phyloP scores from a whole-genome alignment of 2,797 vertebrate species.

The Cottoperca gobio region DNA sequence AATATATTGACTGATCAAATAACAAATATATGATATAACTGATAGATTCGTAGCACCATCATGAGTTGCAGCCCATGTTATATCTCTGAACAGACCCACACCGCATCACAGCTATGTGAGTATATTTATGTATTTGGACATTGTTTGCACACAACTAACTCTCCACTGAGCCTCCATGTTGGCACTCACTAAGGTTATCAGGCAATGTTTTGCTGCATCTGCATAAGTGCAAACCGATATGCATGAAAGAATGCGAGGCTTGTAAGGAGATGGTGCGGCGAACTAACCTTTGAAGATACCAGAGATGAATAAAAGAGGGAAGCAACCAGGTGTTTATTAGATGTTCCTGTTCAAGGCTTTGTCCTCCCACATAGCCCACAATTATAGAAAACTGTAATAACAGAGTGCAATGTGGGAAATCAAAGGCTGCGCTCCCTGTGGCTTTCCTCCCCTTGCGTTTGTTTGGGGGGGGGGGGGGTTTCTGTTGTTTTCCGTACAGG shows the following conservation, averaged over 20 bases:
- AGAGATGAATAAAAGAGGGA: constrained; percentile 34
- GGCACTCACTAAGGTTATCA: constrained; percentile 8
- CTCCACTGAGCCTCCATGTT: constrained; percentile 6
- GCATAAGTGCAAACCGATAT: constrained; percentile 38
- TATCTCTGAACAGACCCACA: neutral
- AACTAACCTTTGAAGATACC: constrained; percentile 50
- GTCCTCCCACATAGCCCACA: constrained; percentile 43
- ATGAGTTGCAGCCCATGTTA: neutral
- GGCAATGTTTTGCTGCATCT: constrained; percentile 24
- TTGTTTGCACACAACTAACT: constrained; percentile 28
- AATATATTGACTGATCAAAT: neutral
- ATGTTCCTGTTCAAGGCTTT: constrained; percentile 44
- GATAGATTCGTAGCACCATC: neutral
- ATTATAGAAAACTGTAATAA: constrained; percentile 60
- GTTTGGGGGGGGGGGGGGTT: constrained; percentile 45
- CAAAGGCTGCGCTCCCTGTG: constrained; percentile 57
- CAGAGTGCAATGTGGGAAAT: constrained; percentile 66
- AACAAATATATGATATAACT: neutral
- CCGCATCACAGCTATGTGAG: neutral
- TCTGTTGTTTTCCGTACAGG: constrained; percentile 64
- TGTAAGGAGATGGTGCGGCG: constrained; percentile 2
- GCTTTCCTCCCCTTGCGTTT: constrained; percentile 56
- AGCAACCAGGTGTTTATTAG: constrained; percentile 56
- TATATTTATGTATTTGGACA: neutral
- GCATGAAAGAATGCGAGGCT: constrained; percentile 14